These are phyloP conservation scores for Coenobita brevimanus DNA, from an alignment of 1,140 invertebrate genomes.

Conservation along the genomic window DNA sequence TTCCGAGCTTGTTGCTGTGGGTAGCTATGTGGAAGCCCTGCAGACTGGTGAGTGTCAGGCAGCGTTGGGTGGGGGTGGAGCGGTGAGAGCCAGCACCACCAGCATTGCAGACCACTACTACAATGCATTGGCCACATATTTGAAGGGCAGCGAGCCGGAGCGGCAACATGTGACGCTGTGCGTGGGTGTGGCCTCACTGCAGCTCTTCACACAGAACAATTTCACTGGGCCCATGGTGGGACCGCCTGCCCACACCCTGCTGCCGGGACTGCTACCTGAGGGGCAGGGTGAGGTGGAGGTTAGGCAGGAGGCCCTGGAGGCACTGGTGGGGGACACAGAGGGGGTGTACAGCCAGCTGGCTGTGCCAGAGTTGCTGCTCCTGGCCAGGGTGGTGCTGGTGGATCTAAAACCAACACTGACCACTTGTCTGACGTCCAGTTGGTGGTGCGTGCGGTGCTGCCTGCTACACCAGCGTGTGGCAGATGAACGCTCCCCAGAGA, in stretches of 20 bases:
- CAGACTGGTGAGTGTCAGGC: constrained; percentile 43
- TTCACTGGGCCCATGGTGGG: constrained; percentile 82
- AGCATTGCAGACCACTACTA: constrained; percentile 34
- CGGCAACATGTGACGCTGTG: constrained; percentile 72
- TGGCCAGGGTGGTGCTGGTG: constrained; percentile 70
- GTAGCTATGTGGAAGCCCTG: constrained; percentile 60
- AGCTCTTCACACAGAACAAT: constrained; percentile 86
- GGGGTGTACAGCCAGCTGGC: constrained; percentile 64
- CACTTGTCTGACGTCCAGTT: constrained; percentile 71
- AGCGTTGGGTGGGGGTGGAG: constrained; percentile 2
- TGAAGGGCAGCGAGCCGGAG: constrained; percentile 6
- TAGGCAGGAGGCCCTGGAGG: constrained; percentile 51
- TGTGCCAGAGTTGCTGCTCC: constrained; percentile 53
- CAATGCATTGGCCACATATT: neutral
- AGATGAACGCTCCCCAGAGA: constrained; percentile 68
- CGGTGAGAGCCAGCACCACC: neutral
- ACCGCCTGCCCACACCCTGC: constrained; percentile 55
- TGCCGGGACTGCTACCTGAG: constrained; percentile 37
- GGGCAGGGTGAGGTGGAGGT: neutral
- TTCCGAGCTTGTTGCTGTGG: constrained; percentile 34
- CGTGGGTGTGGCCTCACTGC: constrained; percentile 78
- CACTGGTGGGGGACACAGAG: constrained; percentile 61
- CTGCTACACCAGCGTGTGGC: constrained; percentile 66
- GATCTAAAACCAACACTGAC: constrained; percentile 72
- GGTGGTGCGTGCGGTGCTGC: constrained; percentile 74